Base-by-base conservation (phyloP, 2,113 vertebrate species). In the Tenrec ecaudatus region DNA sequence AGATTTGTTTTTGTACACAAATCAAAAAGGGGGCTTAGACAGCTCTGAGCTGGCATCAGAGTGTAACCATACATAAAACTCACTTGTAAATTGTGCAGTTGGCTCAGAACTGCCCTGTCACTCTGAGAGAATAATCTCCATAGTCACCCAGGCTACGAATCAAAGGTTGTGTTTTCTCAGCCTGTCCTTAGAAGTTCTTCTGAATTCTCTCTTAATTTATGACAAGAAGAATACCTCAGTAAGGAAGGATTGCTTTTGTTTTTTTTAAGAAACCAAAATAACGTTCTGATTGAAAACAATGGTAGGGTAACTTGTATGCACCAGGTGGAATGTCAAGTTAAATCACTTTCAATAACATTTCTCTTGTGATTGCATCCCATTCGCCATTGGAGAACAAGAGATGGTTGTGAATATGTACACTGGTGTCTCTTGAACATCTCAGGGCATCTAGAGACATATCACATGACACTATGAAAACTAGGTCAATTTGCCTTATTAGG, bases 161-260 rank as follows among this genome's bases (percentile, higher is more conserved):
- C 38, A 77, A 64, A 94, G 40, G 36, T 27, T 90, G 38, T 29
- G 20, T 31, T 93, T 90, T 68, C 36, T 40, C 43, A 76, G 82
- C 38, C 58, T 95, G 92, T 86, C 64, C n/a, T 73, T 77, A 58
- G 15, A 62, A 81, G 79, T 90, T 92, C 40, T 86, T 57, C 47
- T 82, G 82, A 90, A 57, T 95, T 92, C 64, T n/a, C 31, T 90
- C 71, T 92, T 94, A 80, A 92, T 96, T 90, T 93, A 90, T 10
- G 75, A 60, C 33, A 29, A 43, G 22, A 22, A 0, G 38, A 69
- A 33, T 53, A 36, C 17, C 33, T 92, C 93, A 89, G 85, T 89
- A 76, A 60, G 33, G 14, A 78, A 94, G 69, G 94, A 64, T 82
- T 0, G 0, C 88, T 95, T 94, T n/a, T n/a, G 60, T 83, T 53